phyloP scores from a whole-genome alignment of 2,797 vertebrate genomes.

The Limnodromus scolopaceus region DNA sequence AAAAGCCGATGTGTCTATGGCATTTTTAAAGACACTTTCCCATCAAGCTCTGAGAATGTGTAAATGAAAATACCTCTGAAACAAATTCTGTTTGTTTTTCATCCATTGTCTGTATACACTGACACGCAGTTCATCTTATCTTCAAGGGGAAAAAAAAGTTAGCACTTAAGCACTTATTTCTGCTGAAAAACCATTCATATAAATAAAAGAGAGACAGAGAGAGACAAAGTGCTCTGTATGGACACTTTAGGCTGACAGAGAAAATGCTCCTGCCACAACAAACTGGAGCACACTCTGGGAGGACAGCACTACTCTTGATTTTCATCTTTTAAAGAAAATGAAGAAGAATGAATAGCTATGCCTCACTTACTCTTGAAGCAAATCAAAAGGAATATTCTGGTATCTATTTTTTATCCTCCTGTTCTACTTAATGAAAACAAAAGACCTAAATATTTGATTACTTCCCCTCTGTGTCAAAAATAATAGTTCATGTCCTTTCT shows the following conservation, averaged over 20 bases:
- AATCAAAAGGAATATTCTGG: slow-evolving; percentile 66
- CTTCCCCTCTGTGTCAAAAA: slow-evolving; percentile 63
- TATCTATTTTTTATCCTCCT: slow-evolving; percentile 65
- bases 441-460: slow-evolving; percentile 75
- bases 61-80: slow-evolving; percentile 38
- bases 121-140: slow-evolving; percentile 37
- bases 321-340: slow-evolving; percentile 61
- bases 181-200: slow-evolving; percentile 52
- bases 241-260: slow-evolving; percentile 58
- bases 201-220: slow-evolving; percentile 58
- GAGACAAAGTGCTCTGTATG: slow-evolving; percentile 45
- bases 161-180: slow-evolving; percentile 57
- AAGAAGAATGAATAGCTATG: slow-evolving; percentile 68
- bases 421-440: slow-evolving; percentile 74
- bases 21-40: slow-evolving; percentile 33
- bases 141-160: slow-evolving; percentile 19
- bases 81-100: slow-evolving; percentile 48
- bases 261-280: slow-evolving; percentile 43
- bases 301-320: not conserved
- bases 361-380: slow-evolving; percentile 71
- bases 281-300: not conserved
- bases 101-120: not conserved
- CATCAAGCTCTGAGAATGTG: not conserved
- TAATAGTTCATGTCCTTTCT: slow-evolving; percentile 55
- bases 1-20: not conserved